These are phyloP conservation scores for Drosophila equinoxialis DNA, from an alignment of 1,140 invertebrate species.

Conservation along the genomic window DNA sequence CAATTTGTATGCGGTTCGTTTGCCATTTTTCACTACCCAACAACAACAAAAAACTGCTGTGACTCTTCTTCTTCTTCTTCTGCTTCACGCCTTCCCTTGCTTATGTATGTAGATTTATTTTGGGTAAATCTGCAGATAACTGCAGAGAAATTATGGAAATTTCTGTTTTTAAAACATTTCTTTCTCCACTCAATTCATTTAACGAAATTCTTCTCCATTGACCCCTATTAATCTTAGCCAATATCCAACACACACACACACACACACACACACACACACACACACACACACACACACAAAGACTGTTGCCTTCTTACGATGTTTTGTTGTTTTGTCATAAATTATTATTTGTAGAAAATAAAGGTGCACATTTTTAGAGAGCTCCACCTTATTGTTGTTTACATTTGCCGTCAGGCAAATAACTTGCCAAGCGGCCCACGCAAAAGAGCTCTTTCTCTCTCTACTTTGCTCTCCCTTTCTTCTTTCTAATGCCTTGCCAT, in stretches of 20 bases:
- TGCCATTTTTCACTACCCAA: conserved; percentile 69
- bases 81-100: conserved; percentile 21
- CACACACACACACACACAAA: conserved; percentile 4
- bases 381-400: conserved; percentile 58
- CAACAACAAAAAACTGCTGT: conserved; percentile 12
- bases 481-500: neutral
- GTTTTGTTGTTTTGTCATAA: conserved; percentile 47
- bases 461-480: no score
- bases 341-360: conserved; percentile 61
- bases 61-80: conserved; percentile 21
- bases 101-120: conserved; percentile 72
- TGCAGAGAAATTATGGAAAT: neutral
- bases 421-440: conserved; percentile 46
- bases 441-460: neutral
- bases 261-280: neutral
- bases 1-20: conserved; percentile 79
- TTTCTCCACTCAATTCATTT: conserved; percentile 5
- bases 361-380: conserved; percentile 50
- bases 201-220: conserved; percentile 10
- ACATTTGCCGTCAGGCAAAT: conserved; percentile 57
- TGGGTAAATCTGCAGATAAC: conserved; percentile 4
- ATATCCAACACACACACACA: neutral
- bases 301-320: conserved; percentile 30
- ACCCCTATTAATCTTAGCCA: conserved; percentile 27
- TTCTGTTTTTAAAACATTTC: conserved; percentile 8